Percentiles rank a stretch among this genome's conserved stretches.
These are phyloP conservation scores for Tupaia chinensis DNA, from an alignment of 2,113 vertebrate species.

Conservation along the genomic window DNA sequence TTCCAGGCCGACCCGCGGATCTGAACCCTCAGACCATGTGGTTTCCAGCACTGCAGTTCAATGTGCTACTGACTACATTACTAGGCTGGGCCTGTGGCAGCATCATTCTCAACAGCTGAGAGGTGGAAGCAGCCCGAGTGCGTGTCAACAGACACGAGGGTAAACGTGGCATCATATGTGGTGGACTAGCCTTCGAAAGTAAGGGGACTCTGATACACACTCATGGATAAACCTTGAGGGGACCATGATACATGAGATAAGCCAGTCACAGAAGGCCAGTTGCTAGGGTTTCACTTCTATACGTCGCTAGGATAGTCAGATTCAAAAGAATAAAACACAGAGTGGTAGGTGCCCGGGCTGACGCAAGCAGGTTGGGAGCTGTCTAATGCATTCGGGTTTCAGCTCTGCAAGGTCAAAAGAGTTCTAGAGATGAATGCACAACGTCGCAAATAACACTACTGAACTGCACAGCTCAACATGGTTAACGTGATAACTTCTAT, in stretches of 20 bases:
- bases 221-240: not conserved
- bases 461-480: not conserved
- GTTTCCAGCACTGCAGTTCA: too few species aligned
- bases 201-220: not conserved
- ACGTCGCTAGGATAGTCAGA: not conserved
- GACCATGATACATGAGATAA: not conserved
- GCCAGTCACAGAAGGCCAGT: not conserved
- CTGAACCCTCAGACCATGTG: too few species aligned
- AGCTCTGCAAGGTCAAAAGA: not conserved
- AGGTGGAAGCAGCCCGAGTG: not conserved
- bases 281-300: accelerated
- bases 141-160: not conserved
- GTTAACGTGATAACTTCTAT: too few species aligned
- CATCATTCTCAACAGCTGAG: not conserved
- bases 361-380: accelerated
- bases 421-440: too few species aligned
- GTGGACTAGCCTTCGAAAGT: not conserved
- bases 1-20: too few species aligned
- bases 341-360: accelerated
- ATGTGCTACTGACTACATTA: too few species aligned
- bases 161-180: too few species aligned
- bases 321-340: not conserved
- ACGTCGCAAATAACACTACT: too few species aligned
- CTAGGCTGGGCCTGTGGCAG: too few species aligned
- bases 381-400: not conserved